phyloP scores from a whole-genome alignment of 1,140 invertebrate genomes.

The Latrodectus geometricus region DNA sequence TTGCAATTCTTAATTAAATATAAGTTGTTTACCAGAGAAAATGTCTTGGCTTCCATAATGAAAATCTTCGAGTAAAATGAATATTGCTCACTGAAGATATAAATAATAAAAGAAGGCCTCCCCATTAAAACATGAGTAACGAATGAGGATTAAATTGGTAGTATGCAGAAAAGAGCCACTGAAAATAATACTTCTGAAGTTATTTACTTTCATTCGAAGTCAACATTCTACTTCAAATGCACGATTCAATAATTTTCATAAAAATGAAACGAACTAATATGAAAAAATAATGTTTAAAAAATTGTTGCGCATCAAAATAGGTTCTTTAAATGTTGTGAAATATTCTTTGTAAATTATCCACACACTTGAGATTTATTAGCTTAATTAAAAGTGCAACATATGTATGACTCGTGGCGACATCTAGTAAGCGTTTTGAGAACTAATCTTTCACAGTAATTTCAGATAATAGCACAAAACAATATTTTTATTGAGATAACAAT shows the following conservation, averaged over 20 bases:
- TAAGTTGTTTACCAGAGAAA: slow-evolving; percentile 23
- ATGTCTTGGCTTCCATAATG: slow-evolving; percentile 20
- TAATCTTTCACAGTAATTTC: no score
- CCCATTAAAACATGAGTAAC: slow-evolving; percentile 28
- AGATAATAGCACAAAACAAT: no score
- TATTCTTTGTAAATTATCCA: no score
- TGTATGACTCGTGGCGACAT: neutral
- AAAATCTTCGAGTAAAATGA: neutral
- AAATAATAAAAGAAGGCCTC: neutral
- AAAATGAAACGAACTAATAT: no score
- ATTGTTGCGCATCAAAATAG: no score
- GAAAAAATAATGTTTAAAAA: no score
- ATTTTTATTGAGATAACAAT: no score
- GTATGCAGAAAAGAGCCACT: slow-evolving; percentile 25
- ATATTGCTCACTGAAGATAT: slow-evolving; percentile 15
- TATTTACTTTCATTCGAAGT: neutral
- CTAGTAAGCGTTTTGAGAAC: neutral
- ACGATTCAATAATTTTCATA: no score
- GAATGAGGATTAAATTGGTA: slow-evolving; percentile 35
- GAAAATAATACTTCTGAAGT: no score
- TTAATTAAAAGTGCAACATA: neutral
- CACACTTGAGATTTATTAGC: neutral
- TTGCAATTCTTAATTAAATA: no score
- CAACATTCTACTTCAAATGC: neutral
- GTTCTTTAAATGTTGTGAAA: no score